Evolutionary conservation across 2,113 vertebrate species (phyloP), one percentile per base, ranked within the genome.

Genomic region (Carettochelys insculpta): DNA sequence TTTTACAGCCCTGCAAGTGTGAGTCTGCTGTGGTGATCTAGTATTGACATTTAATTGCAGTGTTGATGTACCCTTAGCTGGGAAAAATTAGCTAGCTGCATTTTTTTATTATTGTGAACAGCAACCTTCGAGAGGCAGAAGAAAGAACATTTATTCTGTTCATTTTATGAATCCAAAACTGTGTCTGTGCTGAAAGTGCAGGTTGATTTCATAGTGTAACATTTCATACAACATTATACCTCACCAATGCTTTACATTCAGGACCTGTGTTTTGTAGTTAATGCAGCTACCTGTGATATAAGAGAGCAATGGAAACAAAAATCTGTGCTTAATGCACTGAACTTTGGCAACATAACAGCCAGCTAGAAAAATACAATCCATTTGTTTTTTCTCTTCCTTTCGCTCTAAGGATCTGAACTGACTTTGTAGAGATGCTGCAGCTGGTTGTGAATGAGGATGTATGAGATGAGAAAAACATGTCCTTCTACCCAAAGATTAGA

Each of bases 311-410:
- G 87, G 95, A 92, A 95, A 92, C 91, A 92, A 86, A 65, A 96
- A 90, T 87, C 86, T 51, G 51, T 87, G 90, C 91, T 89, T 96
- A 96, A 95, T 93, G 85, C 90, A 87, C 80, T 93, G 94, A 97
- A 96, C 91, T 94, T 94, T 93, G 94, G 94, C 85, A 95, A 94
- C 76, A 93, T 88, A 95, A 92, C 92, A 95, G 92, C 95, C n/a
- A 96, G 95, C 87, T 91, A 88, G 90, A 93, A 97, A 96, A 95
- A n/a, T 95, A 95, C 95, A 96, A 95, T 92, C 85, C 85, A 84
- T 81, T 90, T 41, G 11, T 73, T n/a, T 73, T 73, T 11, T 11
- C 43, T 77, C 51, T 90, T 91, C 82, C 78, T 81, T 92, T 80
- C 94, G 90, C 92, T 95, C 54, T 82, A 65, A 92, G 86, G 90